Evolutionary conservation across 2,797 vertebrate species (phyloP).

Genomic region (Lepilemur septentrionalis): DNA sequence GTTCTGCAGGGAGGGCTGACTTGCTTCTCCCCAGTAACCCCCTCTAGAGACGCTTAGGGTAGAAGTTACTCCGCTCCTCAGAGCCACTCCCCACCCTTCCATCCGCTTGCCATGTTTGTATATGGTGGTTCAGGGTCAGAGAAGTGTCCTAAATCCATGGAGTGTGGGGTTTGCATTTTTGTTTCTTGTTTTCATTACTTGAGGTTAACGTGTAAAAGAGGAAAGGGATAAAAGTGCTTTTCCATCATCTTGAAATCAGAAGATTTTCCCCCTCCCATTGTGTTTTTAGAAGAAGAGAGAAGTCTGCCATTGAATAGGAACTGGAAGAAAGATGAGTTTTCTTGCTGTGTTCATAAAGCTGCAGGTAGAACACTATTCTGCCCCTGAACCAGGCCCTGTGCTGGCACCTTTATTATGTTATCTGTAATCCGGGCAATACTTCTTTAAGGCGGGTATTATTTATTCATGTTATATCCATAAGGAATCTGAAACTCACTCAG

Average conservation of each 20-base stretch:
- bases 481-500: not conserved
- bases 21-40: not conserved
- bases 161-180: not conserved
- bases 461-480: not conserved
- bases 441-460: not conserved
- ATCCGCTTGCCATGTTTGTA: not conserved
- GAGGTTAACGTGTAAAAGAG: not conserved
- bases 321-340: not conserved
- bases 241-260: not conserved
- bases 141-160: not conserved
- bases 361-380: not conserved
- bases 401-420: not conserved
- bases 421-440: not conserved
- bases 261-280: not conserved
- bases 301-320: not conserved
- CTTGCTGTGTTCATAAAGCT: not conserved
- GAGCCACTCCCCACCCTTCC: not conserved
- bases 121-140: not conserved
- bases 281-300: not conserved
- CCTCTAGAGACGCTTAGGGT: not conserved
- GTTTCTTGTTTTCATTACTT: not conserved
- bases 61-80: not conserved
- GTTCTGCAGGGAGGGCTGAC: not conserved
- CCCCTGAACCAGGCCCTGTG: not conserved
- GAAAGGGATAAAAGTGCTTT: not conserved